A percentile compares a stretch with the other conserved stretches of the same genome.
These are phyloP conservation scores for Cuniculus paca DNA, from an alignment of 2,797 vertebrate genomes.

Conservation along the genomic window DNA sequence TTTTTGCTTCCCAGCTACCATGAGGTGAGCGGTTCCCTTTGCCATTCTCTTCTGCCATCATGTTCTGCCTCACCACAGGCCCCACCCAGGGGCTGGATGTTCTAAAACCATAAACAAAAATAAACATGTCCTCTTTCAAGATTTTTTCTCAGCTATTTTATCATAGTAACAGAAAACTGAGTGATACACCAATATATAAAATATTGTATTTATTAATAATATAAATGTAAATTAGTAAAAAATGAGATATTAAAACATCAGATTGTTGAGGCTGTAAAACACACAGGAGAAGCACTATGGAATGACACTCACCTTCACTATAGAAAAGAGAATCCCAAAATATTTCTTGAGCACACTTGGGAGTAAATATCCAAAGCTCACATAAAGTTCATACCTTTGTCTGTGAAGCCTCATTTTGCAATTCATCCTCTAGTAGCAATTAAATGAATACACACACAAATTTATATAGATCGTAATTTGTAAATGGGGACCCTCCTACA, in stretches of 20 bases:
- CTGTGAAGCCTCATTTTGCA: neutral
- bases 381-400: neutral
- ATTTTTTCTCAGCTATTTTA: neutral
- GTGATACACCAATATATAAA: neutral
- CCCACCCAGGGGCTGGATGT: neutral
- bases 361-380: neutral
- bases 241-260: neutral
- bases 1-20: neutral
- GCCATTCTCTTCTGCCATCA: neutral
- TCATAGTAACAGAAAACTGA: neutral
- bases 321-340: neutral
- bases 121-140: neutral
- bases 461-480: neutral
- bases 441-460: neutral
- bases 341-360: neutral
- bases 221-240: conserved; percentile 29
- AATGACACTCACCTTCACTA: neutral
- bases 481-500: neutral
- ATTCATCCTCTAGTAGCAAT: neutral
- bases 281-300: neutral
- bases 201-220: neutral
- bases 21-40: neutral
- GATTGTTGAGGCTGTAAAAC: neutral
- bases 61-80: neutral
- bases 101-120: neutral